Base-by-base conservation (phyloP, 37 sponge, comb jelly and placozoan species). In the Spongia lamella region DNA sequence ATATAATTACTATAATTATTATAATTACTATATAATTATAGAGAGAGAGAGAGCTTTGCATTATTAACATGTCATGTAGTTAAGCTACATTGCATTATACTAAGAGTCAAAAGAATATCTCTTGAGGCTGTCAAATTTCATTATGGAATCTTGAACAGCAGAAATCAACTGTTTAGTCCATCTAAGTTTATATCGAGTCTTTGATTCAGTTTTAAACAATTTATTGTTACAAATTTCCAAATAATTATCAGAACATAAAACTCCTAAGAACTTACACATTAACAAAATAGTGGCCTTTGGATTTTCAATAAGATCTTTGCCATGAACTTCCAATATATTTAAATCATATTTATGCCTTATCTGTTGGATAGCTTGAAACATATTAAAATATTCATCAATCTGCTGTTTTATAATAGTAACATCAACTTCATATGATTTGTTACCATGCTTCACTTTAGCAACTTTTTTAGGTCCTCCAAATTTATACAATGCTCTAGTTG, bases 281-380 rank as follows among this genome's bases (percentile, higher is more conserved):
- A 35, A 14, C 2, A 31, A 20, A 36, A 77, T 24, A 38, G 64
- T 64, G 1, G 33, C 32, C 35, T 26, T 55, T 6, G 65, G 67
- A 9, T 20, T 20, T 38, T 3, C 19, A 3, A 66, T 60, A 36
- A 77, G 22, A 9, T 77, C 78, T 36, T 65, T 38, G 19, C 0
- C 64, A 36, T 77, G 78, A n/a, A 77, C 36, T 6, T 77, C 78
- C 7, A 77, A 6, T 2, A 77, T 43, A 5, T 37, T 38, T 38
- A 66, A 22, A 5, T 39, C 57, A 65, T 29, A 77, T 16, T 53
- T 63, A 53, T 54, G 52, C 22, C 27, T 35, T 34, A 25, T 6
- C 34, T 39, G 56, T 53, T 64, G 56, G 25, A 40, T n/a, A 11
- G 67, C 78, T 3, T 35, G 25, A 27, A 13, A 9, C 9, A 43